Percentiles rank a stretch among this genome's conserved stretches.
phyloP scores from a whole-genome alignment of 2,888 invertebrate species.

The Orchesella flavescens region DNA sequence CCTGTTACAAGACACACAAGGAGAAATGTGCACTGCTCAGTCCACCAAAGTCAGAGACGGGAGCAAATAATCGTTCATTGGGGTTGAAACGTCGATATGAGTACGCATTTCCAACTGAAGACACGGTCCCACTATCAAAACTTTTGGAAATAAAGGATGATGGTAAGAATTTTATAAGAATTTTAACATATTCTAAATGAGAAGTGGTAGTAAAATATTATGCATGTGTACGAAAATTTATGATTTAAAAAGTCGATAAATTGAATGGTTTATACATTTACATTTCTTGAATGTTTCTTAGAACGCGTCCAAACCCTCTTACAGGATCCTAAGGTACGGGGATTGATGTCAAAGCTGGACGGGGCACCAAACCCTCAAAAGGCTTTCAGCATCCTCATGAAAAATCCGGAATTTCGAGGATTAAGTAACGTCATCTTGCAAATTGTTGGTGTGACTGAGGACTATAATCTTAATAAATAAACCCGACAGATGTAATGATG shows the following conservation, averaged over 20 bases:
- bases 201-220: too few relatives aligned
- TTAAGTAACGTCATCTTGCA: conserved; percentile 33
- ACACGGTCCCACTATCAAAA: conserved; percentile 55
- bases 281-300: too few relatives aligned
- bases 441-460: conserved; percentile 10
- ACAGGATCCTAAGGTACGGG: conserved; percentile 16
- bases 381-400: conserved; percentile 52
- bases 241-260: too few relatives aligned
- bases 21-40: not conserved
- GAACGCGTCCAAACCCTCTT: too few relatives aligned
- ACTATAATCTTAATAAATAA: not conserved
- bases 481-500: too few relatives aligned
- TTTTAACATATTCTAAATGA: too few relatives aligned
- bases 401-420: conserved; percentile 39
- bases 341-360: conserved; percentile 43
- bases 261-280: too few relatives aligned
- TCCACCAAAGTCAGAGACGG: not conserved
- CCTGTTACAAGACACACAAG: conserved; percentile 63
- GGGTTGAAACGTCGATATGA: not conserved
- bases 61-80: not conserved
- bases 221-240: too few relatives aligned
- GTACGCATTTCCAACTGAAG: conserved; percentile 55
- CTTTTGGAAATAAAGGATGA: conserved; percentile 32
- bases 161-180: conserved; percentile 12
- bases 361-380: conserved; percentile 35